Percentiles rank a stretch among this genome's conserved stretches.
phyloP scores from a whole-genome alignment of 1,140 invertebrate genomes.

The Bombus pyrosoma region DNA sequence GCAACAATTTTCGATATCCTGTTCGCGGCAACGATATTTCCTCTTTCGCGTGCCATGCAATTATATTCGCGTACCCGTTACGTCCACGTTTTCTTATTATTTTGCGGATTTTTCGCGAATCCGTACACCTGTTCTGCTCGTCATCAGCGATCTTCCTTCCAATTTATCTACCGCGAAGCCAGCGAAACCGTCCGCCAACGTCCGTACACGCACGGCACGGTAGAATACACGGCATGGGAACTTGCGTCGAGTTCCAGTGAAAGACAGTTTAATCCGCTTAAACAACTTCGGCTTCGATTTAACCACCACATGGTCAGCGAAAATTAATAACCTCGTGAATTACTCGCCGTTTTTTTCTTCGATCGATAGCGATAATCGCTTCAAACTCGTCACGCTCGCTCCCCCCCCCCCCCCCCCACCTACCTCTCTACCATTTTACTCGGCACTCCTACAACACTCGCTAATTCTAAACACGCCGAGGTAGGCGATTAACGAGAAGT shows the following conservation, averaged over 20 bases:
- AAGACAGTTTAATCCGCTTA: constrained; percentile 22
- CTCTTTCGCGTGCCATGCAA: not conserved
- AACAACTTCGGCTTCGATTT: constrained; percentile 12
- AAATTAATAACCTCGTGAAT: constrained; percentile 27
- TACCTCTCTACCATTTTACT: no score
- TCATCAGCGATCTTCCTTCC: not conserved
- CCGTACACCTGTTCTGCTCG: not conserved
- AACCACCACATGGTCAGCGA: not conserved
- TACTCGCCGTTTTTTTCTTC: not conserved
- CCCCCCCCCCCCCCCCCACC: rapidly evolving
- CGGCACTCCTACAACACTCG: not conserved
- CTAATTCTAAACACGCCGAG: not conserved
- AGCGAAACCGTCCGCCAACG: not conserved
- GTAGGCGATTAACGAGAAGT: no score
- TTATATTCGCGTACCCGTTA: not conserved
- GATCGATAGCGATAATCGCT: not conserved
- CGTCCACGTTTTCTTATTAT: not conserved
- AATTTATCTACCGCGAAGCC: not conserved
- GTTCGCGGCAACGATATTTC: constrained; percentile 14
- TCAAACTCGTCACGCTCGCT: not conserved
- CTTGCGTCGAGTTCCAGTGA: not conserved
- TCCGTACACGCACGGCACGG: no score
- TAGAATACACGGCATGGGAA: not conserved
- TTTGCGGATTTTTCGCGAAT: not conserved
- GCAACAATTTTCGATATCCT: constrained; percentile 27